Evolutionary conservation across 1,140 invertebrate species (phyloP), one percentile per base, ranked within the genome.

Genomic region (Pogonomyrmex californicus): DNA sequence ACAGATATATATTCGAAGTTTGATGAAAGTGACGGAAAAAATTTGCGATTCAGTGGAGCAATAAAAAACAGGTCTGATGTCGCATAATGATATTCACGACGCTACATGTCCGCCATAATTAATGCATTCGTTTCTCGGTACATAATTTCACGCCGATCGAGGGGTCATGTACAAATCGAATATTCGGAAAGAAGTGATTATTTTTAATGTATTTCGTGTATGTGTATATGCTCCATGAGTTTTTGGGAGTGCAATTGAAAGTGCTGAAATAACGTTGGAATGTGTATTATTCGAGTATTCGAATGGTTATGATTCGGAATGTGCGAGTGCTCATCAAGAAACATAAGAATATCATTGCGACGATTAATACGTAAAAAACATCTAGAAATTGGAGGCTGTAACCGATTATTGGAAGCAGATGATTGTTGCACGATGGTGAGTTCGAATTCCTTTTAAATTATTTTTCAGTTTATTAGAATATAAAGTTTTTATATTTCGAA

Each of bases 371-470:
- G 4, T 30, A 7, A 17, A 2, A 30, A 68, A 14, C 66, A 51
- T 51, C 68, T 30, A 51, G 14, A 6, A 54, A 33, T 14, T 30
- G 30, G 33, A 49, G 12, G 17, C 47, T 51, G 47, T 54, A 54
- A 12, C 30, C 30, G 66, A 36, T 71, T 54, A n/a, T n/a, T 71
- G 33, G 9, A 51, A 7, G 36, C 1, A 0, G 47, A 36, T n/a
- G 30, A 54, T 5, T 33, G 44, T 14, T 70, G 38, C n/a, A 44
- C 41, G 41, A 44, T 38, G 65, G 65, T 68, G n/a, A 41, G 47
- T 54, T n/a, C 1, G 12, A 73, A 73, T 49, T 38, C 4, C 7
- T 73, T 73, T 7, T 56, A 54, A 54, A 51, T 73, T 73, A 60
- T 23, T 70, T n/a, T 33, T 54, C 36, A 6, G 1, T n/a, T 33